Base-by-base conservation (phyloP, 2,797 vertebrate species). In the Eulemur rubriventer region DNA sequence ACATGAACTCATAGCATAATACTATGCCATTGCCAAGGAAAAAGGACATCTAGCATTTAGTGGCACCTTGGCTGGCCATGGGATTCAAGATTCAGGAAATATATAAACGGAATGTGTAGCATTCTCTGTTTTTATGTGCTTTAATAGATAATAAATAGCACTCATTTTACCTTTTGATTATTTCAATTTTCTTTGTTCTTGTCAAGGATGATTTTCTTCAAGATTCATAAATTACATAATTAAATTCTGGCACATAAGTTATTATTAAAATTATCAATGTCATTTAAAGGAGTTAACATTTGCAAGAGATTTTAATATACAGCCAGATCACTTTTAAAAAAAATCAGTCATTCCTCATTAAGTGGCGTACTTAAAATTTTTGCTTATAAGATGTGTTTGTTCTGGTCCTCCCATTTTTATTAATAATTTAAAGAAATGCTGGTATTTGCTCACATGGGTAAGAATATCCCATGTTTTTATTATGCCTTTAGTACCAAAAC, bases 401-500 rank as follows among this genome's bases (percentile, higher is more conserved):
- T 70, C 26, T 46, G 72, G 14, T 81, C 10, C 35, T 85, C 50
- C 20, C 41, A 79, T 70, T 96, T 94, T 95, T 95, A 28, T 59
- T 59, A 59, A 59, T 59, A 90, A 92, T 93, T 76, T 82, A 65
- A 83, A 96, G 46, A 67, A 94, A 90, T 72, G 67, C 22, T 92
- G n/a, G 50, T 13, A 70, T 93, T 97, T 96, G 72, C 57, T 92
- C 91, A 85, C 55, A 46, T 87, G 55, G n/a, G 41, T 70, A 87
- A 88, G 63, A 78, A 30, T 76, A 94, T 81, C 18, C 82, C 18
- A 41, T 87, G 46, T 78, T 97, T 95, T 95, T 94, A 82, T 95
- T 96, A 89, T 93, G 28, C 35, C 57, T 95, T 97, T 97, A 90
- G 72, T 85, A 97, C 89, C 22, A 83, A 90, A 97, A 87, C 65